A percentile compares a stretch with the other conserved stretches of the same genome.
These are phyloP conservation scores for Leptarthrus brevirostris DNA, from an alignment of 2,888 invertebrate genomes.

Conservation along the genomic window DNA sequence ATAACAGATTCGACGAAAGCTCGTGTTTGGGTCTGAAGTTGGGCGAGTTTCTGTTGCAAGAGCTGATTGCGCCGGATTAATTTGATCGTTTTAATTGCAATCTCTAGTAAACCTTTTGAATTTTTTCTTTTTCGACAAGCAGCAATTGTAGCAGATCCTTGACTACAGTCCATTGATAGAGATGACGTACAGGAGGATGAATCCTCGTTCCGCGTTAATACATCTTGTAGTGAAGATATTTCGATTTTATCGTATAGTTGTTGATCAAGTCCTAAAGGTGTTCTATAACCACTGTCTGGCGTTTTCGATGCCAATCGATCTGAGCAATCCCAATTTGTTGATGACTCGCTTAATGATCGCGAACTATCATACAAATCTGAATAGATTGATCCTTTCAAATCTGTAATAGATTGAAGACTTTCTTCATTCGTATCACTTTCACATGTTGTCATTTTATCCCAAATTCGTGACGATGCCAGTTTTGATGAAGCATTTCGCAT, in stretches of 20 bases:
- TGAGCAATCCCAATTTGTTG: constrained; percentile 7
- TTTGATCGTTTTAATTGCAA: constrained; percentile 74
- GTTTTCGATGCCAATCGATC: background rate
- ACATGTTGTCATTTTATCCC: constrained; percentile 35
- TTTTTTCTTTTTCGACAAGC: constrained; percentile 47
- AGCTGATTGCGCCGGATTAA: constrained; percentile 73
- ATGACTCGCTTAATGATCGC: background rate
- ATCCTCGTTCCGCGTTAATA: background rate
- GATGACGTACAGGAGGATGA: background rate
- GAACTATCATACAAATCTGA: background rate
- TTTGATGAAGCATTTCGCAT: constrained; percentile 45
- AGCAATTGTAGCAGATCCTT: background rate
- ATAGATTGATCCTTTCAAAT: background rate
- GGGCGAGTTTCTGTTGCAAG: constrained; percentile 72
- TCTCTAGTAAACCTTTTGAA: constrained; percentile 70
- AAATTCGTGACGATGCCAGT: constrained; percentile 18
- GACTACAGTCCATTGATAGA: background rate
- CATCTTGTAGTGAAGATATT: background rate
- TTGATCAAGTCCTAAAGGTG: background rate
- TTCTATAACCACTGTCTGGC: constrained; percentile 19
- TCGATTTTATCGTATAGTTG: background rate
- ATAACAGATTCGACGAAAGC: constrained; percentile 73
- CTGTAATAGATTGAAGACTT: constrained; percentile 2
- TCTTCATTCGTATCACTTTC: constrained; percentile 45
- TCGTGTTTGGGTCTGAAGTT: constrained; percentile 73